Base-by-base conservation (phyloP, 2,797 vertebrate species). In the Hozukius guyotensis region DNA sequence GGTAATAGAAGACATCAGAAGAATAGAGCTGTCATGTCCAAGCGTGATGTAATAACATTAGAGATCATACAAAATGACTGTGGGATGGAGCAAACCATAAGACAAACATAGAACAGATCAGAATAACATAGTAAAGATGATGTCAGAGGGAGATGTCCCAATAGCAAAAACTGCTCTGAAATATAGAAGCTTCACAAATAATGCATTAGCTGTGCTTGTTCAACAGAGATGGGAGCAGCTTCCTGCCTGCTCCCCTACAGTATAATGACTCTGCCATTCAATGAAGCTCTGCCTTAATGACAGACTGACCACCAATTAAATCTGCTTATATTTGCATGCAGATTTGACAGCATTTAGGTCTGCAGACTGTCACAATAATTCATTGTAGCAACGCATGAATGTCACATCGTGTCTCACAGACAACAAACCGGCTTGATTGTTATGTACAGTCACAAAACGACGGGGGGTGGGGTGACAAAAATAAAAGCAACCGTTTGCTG, bases 151-250 rank as follows among this genome's bases (percentile, higher is more conserved):
- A 80, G 8, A 57, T 68, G 69, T 78, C 76, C 71, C 75, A 34
- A 66, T 55, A 67, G 78, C 36, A 80, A 89, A 89, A 77, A 80
- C 36, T 57, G 34, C 78, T 80, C 14, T 83, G 66, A 85, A 82
- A 88, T 64, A 72, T 65, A 90, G 34, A 88, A 82, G 89, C 86
- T 65, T 78, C 74, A 90, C 80, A 90, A 93, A 95, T 93, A 91
- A 95, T 92, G 75, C 88, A 93, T 91, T 38, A 87, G 86, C 76
- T 72, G 59, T 59, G 76, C 82, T 86, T 77, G 74, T 77, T 83
- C 80, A 87, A 63, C 78, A 76, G 77, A 67, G 76, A 71, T 70
- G 75, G 86, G 74, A 82, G 80, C 75, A 76, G 86, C 83, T 72
- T 77, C 77, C 82, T 83, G 81, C 67, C 57, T 61, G 77, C 75